phyloP scores from a whole-genome alignment of 2,797 vertebrate species.

The Hybognathus amarus region DNA sequence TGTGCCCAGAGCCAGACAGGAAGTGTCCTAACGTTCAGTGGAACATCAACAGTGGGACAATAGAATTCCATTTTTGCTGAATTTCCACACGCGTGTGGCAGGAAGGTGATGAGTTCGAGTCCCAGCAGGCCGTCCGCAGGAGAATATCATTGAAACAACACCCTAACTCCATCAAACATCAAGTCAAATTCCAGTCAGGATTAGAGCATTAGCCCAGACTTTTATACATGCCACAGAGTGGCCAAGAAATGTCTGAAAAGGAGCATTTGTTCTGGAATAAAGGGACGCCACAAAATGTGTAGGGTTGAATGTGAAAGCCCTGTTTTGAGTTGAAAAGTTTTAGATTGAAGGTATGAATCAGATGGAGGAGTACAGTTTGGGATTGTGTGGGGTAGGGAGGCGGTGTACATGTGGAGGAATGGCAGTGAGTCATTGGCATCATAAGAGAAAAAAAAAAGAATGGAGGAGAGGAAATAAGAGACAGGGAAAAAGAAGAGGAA shows the following conservation, averaged over 20 bases:
- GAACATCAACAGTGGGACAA: constrained; percentile 58
- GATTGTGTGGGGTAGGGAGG: constrained; percentile 26
- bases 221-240: neutral
- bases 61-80: constrained; percentile 61
- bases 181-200: constrained; percentile 34
- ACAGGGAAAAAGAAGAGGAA: neutral
- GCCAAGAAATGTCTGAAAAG: constrained; percentile 33
- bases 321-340: constrained; percentile 24
- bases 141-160: constrained; percentile 34
- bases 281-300: neutral
- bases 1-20: constrained; percentile 17
- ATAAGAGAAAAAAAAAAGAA: constrained; percentile 17
- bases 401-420: constrained; percentile 47
- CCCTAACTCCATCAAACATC: constrained; percentile 24
- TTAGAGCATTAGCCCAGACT: constrained; percentile 17
- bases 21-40: constrained; percentile 48
- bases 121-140: neutral
- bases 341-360: constrained; percentile 65
- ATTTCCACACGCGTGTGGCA: constrained; percentile 75
- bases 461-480: constrained; percentile 33
- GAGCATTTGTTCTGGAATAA: constrained; percentile 18
- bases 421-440: constrained; percentile 38
- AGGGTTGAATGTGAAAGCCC: constrained; percentile 16
- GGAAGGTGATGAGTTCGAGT: constrained; percentile 72
- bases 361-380: constrained; percentile 64